Percentiles rank a stretch among this genome's conserved stretches.
These are phyloP conservation scores for Amblyjoppa proteus DNA, from an alignment of 2,888 invertebrate species.

Conservation along the genomic window DNA sequence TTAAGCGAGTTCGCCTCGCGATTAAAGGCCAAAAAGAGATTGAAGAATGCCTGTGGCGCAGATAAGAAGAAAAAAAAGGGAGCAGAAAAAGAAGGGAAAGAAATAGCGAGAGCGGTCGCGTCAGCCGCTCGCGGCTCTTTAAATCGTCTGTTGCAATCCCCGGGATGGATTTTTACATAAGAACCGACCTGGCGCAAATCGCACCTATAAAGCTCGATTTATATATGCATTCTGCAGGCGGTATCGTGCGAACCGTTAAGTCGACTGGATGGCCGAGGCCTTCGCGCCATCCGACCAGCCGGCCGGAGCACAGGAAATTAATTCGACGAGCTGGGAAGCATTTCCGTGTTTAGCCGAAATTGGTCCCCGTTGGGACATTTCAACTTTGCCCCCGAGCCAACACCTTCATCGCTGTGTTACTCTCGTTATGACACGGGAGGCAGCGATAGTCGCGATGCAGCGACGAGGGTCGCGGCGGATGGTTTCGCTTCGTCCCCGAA, in stretches of 20 bases:
- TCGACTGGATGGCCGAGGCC: background rate
- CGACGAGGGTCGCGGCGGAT: no score
- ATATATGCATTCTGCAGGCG: slow-evolving; percentile 36
- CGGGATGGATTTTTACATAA: slow-evolving; percentile 20
- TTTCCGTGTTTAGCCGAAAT: slow-evolving; percentile 77
- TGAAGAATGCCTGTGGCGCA: slow-evolving; percentile 39
- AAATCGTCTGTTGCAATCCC: slow-evolving; percentile 11
- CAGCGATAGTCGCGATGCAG: slow-evolving; percentile 5
- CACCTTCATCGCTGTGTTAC: slow-evolving; percentile 29
- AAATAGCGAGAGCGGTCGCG: background rate
- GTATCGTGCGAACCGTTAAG: background rate
- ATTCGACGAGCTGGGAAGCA: slow-evolving; percentile 76
- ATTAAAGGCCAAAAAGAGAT: slow-evolving; percentile 50
- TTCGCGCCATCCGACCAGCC: slow-evolving; percentile 30
- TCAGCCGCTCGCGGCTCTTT: slow-evolving; percentile 12
- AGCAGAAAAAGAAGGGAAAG: slow-evolving; percentile 9
- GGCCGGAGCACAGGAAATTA: slow-evolving; percentile 72
- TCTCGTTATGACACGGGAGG: slow-evolving; percentile 7
- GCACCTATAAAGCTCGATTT: slow-evolving; percentile 48
- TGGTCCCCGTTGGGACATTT: slow-evolving; percentile 77
- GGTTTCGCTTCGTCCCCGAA: background rate
- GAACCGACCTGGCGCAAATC: slow-evolving; percentile 4
- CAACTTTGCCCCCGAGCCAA: slow-evolving; percentile 70
- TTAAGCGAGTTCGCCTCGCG: slow-evolving; percentile 67
- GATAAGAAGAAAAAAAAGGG: slow-evolving; percentile 25